Evolutionary conservation across 2,113 vertebrate species (phyloP).

Genomic region (Anolis sagrei): DNA sequence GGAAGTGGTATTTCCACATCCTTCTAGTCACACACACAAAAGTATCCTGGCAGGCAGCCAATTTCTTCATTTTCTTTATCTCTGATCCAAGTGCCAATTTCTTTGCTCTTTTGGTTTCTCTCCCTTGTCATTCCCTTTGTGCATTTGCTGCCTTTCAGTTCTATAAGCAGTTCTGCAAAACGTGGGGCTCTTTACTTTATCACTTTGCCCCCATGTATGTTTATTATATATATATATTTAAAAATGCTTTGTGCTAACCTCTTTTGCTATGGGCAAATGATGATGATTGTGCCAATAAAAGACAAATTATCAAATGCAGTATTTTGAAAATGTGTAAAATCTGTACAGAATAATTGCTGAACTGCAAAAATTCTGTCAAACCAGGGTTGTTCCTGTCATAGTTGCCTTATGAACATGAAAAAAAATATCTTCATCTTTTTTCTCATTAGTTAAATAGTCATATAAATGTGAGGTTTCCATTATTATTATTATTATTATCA

Average conservation of each 20-base stretch:
- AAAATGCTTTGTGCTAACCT: background rate
- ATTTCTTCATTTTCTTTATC: constrained; percentile 41
- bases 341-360: too few species aligned
- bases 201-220: background rate
- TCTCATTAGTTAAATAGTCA: too few species aligned
- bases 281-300: too few species aligned
- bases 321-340: too few species aligned
- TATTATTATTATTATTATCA: too few species aligned
- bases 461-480: too few species aligned
- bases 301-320: too few species aligned
- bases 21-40: constrained; percentile 75
- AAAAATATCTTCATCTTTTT: too few species aligned
- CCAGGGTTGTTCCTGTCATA: too few species aligned
- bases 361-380: too few species aligned
- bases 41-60: constrained; percentile 53
- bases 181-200: background rate
- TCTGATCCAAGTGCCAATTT: constrained; percentile 1
- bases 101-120: background rate
- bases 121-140: background rate
- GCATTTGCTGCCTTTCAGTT: constrained; percentile 33
- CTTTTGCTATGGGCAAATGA: background rate
- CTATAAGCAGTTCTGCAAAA: constrained; percentile 34
- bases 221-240: background rate
- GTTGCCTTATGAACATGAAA: too few species aligned
- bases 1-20: constrained; percentile 60